A percentile compares a stretch with the other conserved stretches of the same genome.
phyloP scores from a whole-genome alignment of 1,140 invertebrate genomes.

The Neotoxoptera formosana region DNA sequence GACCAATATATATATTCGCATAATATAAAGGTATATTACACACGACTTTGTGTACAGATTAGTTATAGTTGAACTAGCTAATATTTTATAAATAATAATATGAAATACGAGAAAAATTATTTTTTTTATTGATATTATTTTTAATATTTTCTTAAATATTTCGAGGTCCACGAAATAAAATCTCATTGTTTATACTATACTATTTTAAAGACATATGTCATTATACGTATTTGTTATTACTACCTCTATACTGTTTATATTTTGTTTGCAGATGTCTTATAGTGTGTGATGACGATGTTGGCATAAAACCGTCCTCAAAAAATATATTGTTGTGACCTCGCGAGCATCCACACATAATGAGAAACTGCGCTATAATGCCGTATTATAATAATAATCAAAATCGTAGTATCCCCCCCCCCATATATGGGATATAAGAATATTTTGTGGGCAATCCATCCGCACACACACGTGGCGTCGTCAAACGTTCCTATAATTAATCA shows the following conservation, averaged over 20 bases:
- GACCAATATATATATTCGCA: no score
- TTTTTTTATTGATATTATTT: no score
- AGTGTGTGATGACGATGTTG: not conserved
- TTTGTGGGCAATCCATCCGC: not conserved
- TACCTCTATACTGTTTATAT: no score
- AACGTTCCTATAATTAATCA: constrained; percentile 15
- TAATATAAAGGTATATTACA: no score
- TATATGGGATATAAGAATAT: not conserved
- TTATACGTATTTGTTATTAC: not conserved
- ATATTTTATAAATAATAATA: no score
- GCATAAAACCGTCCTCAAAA: not conserved
- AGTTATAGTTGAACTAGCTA: no score
- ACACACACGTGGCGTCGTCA: not conserved
- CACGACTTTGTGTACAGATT: no score
- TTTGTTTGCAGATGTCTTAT: not conserved
- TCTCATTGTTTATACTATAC: not conserved
- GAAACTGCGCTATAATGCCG: not conserved
- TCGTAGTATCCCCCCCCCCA: not conserved
- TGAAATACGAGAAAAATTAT: no score
- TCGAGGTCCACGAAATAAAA: no score
- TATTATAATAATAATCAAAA: not conserved
- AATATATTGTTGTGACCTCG: not conserved
- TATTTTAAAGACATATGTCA: no score
- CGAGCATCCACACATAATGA: not conserved
- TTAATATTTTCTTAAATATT: no score